Evolutionary conservation across 2,888 invertebrate genomes (phyloP), one percentile per base, ranked within the genome.

Genomic region (Bugulina stolonifera): DNA sequence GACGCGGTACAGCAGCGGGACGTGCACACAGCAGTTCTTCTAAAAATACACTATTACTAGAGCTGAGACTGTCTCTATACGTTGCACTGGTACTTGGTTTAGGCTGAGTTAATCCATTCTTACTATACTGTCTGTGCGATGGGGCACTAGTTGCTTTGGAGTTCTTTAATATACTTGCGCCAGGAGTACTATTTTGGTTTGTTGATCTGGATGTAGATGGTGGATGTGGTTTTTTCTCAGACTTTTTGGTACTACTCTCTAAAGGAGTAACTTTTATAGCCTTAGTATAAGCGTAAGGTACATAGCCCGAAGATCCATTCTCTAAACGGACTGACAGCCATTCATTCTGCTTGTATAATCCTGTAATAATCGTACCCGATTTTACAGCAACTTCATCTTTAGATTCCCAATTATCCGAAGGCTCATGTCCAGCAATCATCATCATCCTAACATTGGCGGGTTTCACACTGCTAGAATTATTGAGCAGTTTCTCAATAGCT

Each of bases 301-400:
- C 54, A 29, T 54, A 70, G 23, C 70, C 70, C 5, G n/a, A 25
- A 5, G 2, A 25, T 3, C 29, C 23, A 32, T 70, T 29, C 3
- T 5, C 32, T 23, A 27, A 3, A n/a, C 23, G 2, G 23, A 52
- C 52, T n/a, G 5, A 54, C 1, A 70, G 52, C 70, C 70, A 70
- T 54, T 70, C 70, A 43, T 70, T 70, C 25, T 70, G 70, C 25
- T 70, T 70, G 70, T 70, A 70, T 2, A 35, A 52, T 3, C 70
- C 70, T 2, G 70, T 70, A n/a, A 70, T 54, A 18, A 70, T 18
- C 2, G n/a, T 32, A 5, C 70, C 70, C 3, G 70, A 5, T 23
- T 52, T 29, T 5, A 70, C 70, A 3, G 34, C 32, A 10, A 70
- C 14, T 54, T 70, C 70, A 54, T 70, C 70, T 27, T 54, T 25